Evolutionary conservation across 2,113 vertebrate genomes (phyloP), one percentile per base, ranked within the genome.

Genomic region (Tyto alba): DNA sequence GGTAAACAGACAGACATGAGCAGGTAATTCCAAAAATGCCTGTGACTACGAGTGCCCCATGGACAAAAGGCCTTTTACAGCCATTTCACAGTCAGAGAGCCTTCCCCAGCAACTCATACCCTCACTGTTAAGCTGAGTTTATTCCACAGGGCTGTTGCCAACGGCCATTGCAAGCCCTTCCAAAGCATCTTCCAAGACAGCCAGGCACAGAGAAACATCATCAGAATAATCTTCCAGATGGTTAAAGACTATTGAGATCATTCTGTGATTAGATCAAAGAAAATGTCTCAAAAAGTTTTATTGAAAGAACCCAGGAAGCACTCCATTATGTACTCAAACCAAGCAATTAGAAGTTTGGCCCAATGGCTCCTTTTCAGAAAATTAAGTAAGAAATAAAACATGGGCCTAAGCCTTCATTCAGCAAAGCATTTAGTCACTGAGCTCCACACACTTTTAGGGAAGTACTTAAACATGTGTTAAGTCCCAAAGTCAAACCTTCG

Each of bases 31-130:
- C 13, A 68, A 78, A 74, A 63, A 59, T 40, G 40, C 13, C n/a
- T 32, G 12, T 8, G 22, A 71, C 32, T 48, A 4, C 0, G 0
- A 69, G 14, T 7, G 14, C 50, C 21, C 38, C 18, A 19, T 3
- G 26, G 38, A 59, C 36, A 69, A 69, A 56, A 48, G 13, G 32
- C 16, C n/a, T 79, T 94, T 68, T 29, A 56, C 38, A 76, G 41
- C 8, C 38, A 80, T n/a, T 62, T 75, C 77, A 75, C 5, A 50
- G 15, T 15, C n/a, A 53, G 82, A 79, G 8, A 86, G 17, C 27
- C 36, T 84, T 78, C 18, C 30, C 11, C n/a, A 68, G 57, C 22
- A 90, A 17, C 15, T 68, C 47, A 32, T 11, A 50, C 8, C 14
- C 38, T 74, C 32, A 38, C 16, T 38, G 10, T 40, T 53, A 82